A percentile compares a stretch with the other conserved stretches of the same genome.
These are phyloP conservation scores for Panagrolaimus sp. DNA, from an alignment of 1,140 invertebrate species.

Conservation along the genomic window DNA sequence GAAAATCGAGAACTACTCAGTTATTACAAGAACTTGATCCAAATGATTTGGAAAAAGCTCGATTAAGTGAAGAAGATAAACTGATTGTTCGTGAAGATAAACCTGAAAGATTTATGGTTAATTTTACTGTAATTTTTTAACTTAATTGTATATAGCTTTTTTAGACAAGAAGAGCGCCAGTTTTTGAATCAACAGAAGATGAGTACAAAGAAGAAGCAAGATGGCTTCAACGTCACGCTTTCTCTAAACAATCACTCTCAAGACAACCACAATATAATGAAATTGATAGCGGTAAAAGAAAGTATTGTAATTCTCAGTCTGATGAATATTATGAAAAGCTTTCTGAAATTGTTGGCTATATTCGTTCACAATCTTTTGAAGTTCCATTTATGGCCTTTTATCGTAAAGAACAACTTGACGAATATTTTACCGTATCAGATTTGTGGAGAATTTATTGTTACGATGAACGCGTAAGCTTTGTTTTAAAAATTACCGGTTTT, in stretches of 20 bases:
- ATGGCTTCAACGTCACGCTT: constrained; percentile 94
- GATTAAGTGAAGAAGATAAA: constrained; percentile 89
- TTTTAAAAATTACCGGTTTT: no score
- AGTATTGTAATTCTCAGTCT: constrained; percentile 23
- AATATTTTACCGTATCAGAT: constrained; percentile 87
- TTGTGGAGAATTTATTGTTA: constrained; percentile 86
- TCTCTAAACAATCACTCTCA: constrained; percentile 63
- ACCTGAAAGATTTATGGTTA: constrained; percentile 63
- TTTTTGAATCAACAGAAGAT: constrained; percentile 69
- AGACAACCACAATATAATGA: neutral
- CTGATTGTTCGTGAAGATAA: constrained; percentile 67
- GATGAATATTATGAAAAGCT: constrained; percentile 68
- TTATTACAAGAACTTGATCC: constrained; percentile 82
- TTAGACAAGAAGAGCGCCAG: constrained; percentile 72
- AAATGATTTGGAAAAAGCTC: constrained; percentile 86
- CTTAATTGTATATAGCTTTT: constrained; percentile 15
- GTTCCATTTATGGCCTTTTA: constrained; percentile 98
- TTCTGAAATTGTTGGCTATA: constrained; percentile 85
- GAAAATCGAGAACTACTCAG: constrained; percentile 64
- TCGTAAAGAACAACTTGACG: constrained; percentile 91
- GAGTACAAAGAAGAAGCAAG: constrained; percentile 89
- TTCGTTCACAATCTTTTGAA: constrained; percentile 70
- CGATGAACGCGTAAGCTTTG: constrained; percentile 63
- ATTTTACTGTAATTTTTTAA: constrained; percentile 14
- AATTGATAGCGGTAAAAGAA: neutral